These are phyloP conservation scores for Camptogramma bilineatum DNA, from an alignment of 2,888 invertebrate genomes.

Conservation along the genomic window DNA sequence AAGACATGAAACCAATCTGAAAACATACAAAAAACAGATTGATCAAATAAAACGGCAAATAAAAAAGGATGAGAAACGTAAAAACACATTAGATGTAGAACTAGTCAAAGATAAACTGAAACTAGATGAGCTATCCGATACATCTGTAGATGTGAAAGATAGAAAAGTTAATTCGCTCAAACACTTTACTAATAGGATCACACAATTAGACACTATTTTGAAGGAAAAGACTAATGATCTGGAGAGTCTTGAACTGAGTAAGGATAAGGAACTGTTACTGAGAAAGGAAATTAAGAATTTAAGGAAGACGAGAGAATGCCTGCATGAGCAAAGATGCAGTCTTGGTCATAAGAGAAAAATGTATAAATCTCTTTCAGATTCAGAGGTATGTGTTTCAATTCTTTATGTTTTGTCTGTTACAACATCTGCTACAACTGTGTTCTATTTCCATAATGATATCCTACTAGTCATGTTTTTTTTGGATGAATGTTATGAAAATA, in stretches of 20 bases:
- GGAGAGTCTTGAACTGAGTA: slow-evolving; percentile 84
- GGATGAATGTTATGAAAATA: too few relatives aligned
- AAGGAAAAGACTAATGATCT: slow-evolving; percentile 89
- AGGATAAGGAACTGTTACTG: slow-evolving; percentile 87
- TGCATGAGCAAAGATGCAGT: slow-evolving; percentile 90
- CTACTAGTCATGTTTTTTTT: too few relatives aligned
- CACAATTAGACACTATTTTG: slow-evolving; percentile 88
- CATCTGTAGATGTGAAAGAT: slow-evolving; percentile 84
- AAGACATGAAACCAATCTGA: slow-evolving; percentile 90
- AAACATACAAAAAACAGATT: slow-evolving; percentile 90
- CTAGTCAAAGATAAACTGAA: slow-evolving; percentile 83
- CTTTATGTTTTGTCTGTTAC: background rate
- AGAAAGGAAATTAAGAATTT: slow-evolving; percentile 93
- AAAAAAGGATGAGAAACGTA: slow-evolving; percentile 90
- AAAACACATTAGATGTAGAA: slow-evolving; percentile 88
- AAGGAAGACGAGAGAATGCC: slow-evolving; percentile 90
- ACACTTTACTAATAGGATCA: slow-evolving; percentile 88
- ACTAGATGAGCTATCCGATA: slow-evolving; percentile 80
- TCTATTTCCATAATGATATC: too few relatives aligned
- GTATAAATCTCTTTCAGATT: slow-evolving; percentile 89
- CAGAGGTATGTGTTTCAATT: slow-evolving; percentile 77
- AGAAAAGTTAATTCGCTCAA: slow-evolving; percentile 85
- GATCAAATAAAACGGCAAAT: slow-evolving; percentile 90
- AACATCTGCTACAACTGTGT: too few relatives aligned
- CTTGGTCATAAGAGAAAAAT: slow-evolving; percentile 91